phyloP scores from a whole-genome alignment of 2,888 invertebrate genomes.

The Lycocerus yunnanus region DNA sequence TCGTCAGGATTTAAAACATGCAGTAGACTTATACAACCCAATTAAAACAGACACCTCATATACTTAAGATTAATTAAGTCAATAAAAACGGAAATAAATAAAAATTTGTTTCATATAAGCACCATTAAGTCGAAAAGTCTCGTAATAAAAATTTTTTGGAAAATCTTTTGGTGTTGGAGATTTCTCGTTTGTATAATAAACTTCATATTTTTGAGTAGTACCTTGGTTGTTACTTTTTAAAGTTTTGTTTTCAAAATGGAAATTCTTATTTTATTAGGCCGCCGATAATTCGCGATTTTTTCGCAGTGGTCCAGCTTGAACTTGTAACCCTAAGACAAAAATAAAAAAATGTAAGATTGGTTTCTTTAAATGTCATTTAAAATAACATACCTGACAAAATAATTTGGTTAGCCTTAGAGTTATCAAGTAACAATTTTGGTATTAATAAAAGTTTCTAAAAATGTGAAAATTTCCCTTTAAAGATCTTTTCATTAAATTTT shows the following conservation, averaged over 20 bases:
- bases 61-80: slow-evolving; percentile 20
- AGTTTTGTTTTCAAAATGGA: not conserved
- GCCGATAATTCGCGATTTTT: not conserved
- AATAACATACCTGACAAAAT: not conserved
- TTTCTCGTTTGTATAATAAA: not conserved
- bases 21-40: not conserved
- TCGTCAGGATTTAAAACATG: not conserved
- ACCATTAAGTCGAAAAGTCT: slow-evolving; percentile 13
- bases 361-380: not conserved
- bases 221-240: not conserved
- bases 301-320: not conserved
- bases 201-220: not conserved
- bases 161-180: not conserved
- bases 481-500: not conserved
- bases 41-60: not conserved
- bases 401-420: not conserved
- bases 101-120: slow-evolving; percentile 12
- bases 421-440: not conserved
- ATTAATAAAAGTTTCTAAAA: not conserved
- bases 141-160: not conserved
- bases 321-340: not conserved
- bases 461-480: not conserved
- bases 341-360: not conserved
- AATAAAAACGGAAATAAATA: not conserved
- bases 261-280: not conserved